Percentiles rank a stretch among this genome's conserved stretches.
Conservation (phyloP, 2,797 vertebrate species). For the Eulemur mongoz region DNA sequence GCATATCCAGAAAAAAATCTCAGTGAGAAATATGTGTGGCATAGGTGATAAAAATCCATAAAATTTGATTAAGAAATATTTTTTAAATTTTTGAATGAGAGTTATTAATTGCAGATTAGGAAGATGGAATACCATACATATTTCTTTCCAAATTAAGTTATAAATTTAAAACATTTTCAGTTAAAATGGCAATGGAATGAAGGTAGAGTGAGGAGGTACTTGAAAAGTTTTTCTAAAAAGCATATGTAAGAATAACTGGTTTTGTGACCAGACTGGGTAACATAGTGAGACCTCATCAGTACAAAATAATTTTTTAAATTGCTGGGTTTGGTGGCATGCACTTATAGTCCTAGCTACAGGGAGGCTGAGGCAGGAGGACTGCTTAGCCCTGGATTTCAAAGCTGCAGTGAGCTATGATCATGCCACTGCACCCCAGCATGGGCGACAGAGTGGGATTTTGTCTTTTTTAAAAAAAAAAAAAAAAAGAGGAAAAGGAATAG, state of each 20-base stretch:
- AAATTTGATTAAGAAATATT: not conserved
- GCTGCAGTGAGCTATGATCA: too few relatives aligned
- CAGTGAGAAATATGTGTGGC: slow-evolving; percentile 20
- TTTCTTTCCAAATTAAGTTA: slow-evolving; percentile 14
- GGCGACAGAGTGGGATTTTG: too few relatives aligned
- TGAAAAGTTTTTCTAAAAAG: slow-evolving; percentile 41
- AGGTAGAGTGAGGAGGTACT: not conserved
- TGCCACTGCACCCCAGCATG: too few relatives aligned
- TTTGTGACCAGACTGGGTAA: not conserved
- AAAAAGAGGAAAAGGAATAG: not conserved
- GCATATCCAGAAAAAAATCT: slow-evolving; percentile 1
- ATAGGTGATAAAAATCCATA: not conserved
- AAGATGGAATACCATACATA: slow-evolving; percentile 1
- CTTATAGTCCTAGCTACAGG: not conserved
- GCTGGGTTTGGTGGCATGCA: not conserved
- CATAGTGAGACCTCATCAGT: not conserved
- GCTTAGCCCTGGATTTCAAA: not conserved
- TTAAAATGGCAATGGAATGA: slow-evolving; percentile 25
- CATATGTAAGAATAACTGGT: not conserved
- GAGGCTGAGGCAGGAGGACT: not conserved
- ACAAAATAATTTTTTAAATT: not conserved
- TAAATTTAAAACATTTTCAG: slow-evolving; percentile 45
- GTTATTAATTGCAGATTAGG: not conserved
- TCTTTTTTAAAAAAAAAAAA: too few relatives aligned
- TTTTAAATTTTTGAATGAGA: not conserved